Evolutionary conservation across 1,140 invertebrate genomes (phyloP).

Genomic region (Leptoteleia sp.): DNA sequence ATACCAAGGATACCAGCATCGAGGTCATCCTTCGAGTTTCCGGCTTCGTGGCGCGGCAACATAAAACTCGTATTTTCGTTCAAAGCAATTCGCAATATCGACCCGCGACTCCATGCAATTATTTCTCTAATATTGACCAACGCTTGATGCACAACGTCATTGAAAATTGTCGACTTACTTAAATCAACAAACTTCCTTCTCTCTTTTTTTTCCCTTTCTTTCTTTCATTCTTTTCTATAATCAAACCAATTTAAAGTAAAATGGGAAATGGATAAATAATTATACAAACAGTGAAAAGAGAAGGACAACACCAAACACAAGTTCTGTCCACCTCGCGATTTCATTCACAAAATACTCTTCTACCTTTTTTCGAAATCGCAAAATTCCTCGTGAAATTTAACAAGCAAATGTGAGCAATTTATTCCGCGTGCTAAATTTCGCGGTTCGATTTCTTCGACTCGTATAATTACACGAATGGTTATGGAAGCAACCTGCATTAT

Average conservation of each 20-base stretch:
- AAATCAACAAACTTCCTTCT: too few relatives aligned
- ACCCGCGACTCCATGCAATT: slow-evolving; percentile 25
- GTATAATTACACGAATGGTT: slow-evolving; percentile 15
- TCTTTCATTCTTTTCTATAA: too few relatives aligned
- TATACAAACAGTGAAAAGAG: too few relatives aligned
- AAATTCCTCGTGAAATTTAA: not conserved
- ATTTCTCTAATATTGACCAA: slow-evolving; percentile 48
- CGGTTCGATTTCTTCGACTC: not conserved
- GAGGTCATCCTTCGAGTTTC: slow-evolving; percentile 46
- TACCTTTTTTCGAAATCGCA: too few relatives aligned
- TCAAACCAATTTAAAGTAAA: too few relatives aligned
- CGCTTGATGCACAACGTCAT: slow-evolving; percentile 4
- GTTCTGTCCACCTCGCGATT: too few relatives aligned
- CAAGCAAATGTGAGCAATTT: not conserved
- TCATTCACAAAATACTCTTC: too few relatives aligned
- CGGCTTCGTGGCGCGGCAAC: slow-evolving; percentile 41
- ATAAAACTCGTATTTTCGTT: slow-evolving; percentile 47
- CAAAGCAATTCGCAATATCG: slow-evolving; percentile 49
- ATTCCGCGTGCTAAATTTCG: slow-evolving; percentile 3
- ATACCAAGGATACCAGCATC: slow-evolving; percentile 36
- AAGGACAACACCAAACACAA: too few relatives aligned
- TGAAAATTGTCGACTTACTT: slow-evolving; percentile 9
- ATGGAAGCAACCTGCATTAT: too few relatives aligned
- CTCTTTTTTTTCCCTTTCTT: too few relatives aligned
- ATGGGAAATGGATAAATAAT: too few relatives aligned